These are phyloP conservation scores for Callocephalon fimbriatum DNA, from an alignment of 2,113 vertebrate species.

Conservation along the genomic window DNA sequence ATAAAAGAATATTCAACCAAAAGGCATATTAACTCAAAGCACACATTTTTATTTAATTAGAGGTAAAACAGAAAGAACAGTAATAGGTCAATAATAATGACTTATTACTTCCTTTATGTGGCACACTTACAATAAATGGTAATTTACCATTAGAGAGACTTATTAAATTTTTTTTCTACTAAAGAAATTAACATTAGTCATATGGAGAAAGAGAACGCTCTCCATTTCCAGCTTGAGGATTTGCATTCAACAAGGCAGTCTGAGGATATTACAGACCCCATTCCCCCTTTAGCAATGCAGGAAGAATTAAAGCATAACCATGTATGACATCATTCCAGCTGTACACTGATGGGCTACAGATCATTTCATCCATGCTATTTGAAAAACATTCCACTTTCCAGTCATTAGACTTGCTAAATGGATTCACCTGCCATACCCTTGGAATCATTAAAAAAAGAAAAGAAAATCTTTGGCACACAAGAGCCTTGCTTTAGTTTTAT, in stretches of 20 bases:
- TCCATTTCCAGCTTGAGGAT: constrained; percentile 67
- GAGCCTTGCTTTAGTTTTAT: not conserved
- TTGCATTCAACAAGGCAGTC: constrained; percentile 67
- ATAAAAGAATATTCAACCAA: constrained; percentile 67
- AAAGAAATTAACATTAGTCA: constrained; percentile 78
- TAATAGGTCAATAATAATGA: constrained; percentile 83
- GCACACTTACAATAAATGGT: constrained; percentile 82
- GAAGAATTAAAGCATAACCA: constrained; percentile 76
- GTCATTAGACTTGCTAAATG: constrained; percentile 73
- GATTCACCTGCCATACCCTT: constrained; percentile 59
- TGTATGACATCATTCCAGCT: constrained; percentile 78
- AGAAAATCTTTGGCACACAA: not conserved
- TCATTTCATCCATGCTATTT: constrained; percentile 58
- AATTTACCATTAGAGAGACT: constrained; percentile 79
- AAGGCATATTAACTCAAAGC: constrained; percentile 75
- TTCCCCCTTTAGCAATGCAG: constrained; percentile 69
- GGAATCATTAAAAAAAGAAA: constrained; percentile 6
- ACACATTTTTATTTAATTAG: constrained; percentile 83
- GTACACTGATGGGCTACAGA: constrained; percentile 68
- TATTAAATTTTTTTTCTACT: constrained; percentile 69
- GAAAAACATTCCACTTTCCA: constrained; percentile 75
- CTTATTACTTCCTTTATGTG: constrained; percentile 81
- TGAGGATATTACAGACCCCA: constrained; percentile 43
- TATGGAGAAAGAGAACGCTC: constrained; percentile 62
- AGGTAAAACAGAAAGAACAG: constrained; percentile 76